Evolutionary conservation across 2,888 invertebrate genomes (phyloP), one percentile per base, ranked within the genome.

Genomic region (Oxystoma pomonae): DNA sequence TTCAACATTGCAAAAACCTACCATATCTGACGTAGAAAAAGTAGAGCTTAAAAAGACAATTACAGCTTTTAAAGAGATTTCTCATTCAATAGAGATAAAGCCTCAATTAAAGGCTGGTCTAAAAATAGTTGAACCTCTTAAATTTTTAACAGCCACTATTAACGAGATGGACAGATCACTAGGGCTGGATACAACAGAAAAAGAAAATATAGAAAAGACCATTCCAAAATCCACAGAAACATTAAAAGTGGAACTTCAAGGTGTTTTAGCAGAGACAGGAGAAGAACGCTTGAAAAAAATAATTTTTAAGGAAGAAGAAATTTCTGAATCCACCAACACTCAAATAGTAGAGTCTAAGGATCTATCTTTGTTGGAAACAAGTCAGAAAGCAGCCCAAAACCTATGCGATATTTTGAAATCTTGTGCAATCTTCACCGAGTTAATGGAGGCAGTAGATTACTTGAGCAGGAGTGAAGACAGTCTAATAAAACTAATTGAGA

Each of bases 121-220:
- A 20, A 62, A 52, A 60, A 62, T 62, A 55, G 53, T 59, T 20
- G 65, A 70, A 64, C 72, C 74, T n/a, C 50, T 76, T n/a, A 62
- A 71, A 60, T 63, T 67, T 16, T 57, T 76, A 49, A 64, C 65
- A 50, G 71, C 67, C 21, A 71, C 71, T 63, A 64, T 72, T 17
- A 66, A 69, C 62, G 64, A 67, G 62, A 65, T 72, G 3, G 35
- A 12, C 12, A 7, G 3, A 35, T 3, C 3, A 35, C 12, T 35
- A 3, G 35, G 35, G 3, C 12, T 35, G 35, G 35, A 35, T 3
- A 35, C 12, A 7, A 35, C 5, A 35, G 35, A 35, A 35, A 3
- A 35, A 3, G 12, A 35, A 35, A 12, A 35, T 35, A 35, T 35
- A 35, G 3, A 7, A 7, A 3, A 35, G 35, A 12, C 12, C 5